Conservation (phyloP, 2,113 vertebrate species). For the Poeciliopsis occidentalis region DNA sequence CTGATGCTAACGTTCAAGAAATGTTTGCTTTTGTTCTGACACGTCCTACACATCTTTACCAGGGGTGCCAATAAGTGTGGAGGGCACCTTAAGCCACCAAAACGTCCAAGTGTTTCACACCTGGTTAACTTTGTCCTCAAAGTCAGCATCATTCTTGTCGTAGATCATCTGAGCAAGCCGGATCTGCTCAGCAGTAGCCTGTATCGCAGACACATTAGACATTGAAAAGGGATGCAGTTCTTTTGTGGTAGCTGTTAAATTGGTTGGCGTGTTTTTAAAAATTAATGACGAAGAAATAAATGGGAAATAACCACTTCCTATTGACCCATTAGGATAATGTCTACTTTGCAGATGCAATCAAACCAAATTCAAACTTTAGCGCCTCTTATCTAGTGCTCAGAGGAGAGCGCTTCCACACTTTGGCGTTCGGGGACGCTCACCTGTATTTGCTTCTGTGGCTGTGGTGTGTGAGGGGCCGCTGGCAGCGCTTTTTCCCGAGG, state of each 20-base stretch:
- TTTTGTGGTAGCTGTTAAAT: neutral
- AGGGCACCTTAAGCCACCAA: neutral
- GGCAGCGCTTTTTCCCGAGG: constrained; percentile 92
- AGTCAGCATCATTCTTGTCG: constrained; percentile 98
- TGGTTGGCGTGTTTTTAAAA: neutral
- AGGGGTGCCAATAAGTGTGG: neutral
- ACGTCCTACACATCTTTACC: neutral
- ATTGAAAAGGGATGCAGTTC: neutral
- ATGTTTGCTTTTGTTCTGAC: too few species aligned
- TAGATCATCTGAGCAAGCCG: constrained; percentile 99
- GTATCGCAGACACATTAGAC: constrained; percentile 12
- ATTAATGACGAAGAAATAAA: neutral
- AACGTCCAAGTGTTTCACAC: constrained; percentile 69
- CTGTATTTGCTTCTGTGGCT: constrained; percentile 96
- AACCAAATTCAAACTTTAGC: neutral
- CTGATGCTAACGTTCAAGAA: too few species aligned
- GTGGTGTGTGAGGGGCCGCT: constrained; percentile 83
- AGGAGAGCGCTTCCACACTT: neutral
- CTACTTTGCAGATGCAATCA: neutral
- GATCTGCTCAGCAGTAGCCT: constrained; percentile 98
- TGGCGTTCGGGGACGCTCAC: constrained; percentile 66
- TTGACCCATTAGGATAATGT: neutral
- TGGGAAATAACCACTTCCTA: neutral
- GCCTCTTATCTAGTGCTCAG: neutral
- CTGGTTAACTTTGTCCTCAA: constrained; percentile 98